phyloP scores from a whole-genome alignment of 2,888 invertebrate species.

The Agrilus mali region DNA sequence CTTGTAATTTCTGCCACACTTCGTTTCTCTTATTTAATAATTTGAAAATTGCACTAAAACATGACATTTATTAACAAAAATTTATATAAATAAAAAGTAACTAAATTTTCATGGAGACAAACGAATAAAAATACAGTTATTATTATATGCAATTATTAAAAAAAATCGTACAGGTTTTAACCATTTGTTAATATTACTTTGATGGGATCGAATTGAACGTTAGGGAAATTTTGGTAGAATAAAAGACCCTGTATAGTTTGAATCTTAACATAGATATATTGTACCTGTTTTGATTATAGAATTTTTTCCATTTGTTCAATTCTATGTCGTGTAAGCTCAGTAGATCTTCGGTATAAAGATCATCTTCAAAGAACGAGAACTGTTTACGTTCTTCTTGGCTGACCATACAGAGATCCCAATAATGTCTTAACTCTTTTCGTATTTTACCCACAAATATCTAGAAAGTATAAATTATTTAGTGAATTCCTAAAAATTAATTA shows the following conservation, averaged over 20 bases:
- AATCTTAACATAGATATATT: no score
- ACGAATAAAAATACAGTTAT: no score
- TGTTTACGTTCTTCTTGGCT: conserved; percentile 45
- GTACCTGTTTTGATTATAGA: conserved; percentile 51
- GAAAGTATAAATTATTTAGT: conserved; percentile 5
- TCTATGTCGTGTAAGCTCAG: conserved; percentile 69
- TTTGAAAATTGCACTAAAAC: conserved; percentile 47
- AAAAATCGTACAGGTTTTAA: no score
- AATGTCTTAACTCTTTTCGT: conserved; percentile 53
- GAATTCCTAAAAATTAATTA: conserved; percentile 8
- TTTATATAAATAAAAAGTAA: no score
- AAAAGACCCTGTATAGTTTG: no score
- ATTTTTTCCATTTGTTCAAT: conserved; percentile 51
- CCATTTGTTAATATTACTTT: no score
- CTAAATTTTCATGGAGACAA: no score
- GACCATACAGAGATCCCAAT: conserved; percentile 71
- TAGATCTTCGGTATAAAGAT: conserved; percentile 67
- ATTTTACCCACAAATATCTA: conserved; percentile 51
- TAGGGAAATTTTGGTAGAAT: no score
- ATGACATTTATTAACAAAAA: no score
- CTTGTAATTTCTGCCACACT: conserved; percentile 63
- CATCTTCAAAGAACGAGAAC: conserved; percentile 51
- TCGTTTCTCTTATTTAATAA: conserved; percentile 52
- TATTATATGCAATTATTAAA: no score
- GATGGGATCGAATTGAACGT: no score